Percentiles rank a stretch among this genome's conserved stretches.
phyloP scores from a whole-genome alignment of 2,888 invertebrate species.

The Hirtodrosophila alboralis region DNA sequence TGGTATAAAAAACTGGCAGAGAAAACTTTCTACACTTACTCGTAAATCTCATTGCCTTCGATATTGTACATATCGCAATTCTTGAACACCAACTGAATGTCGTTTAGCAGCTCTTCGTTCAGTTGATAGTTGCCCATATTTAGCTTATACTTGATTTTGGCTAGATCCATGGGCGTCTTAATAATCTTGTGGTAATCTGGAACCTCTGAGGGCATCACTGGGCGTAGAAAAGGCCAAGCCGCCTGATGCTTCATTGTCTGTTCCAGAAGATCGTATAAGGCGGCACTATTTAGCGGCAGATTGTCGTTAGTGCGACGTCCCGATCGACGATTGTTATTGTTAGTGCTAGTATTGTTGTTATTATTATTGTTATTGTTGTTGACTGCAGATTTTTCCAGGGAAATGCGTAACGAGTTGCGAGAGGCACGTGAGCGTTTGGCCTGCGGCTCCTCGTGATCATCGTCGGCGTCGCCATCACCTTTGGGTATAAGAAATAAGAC shows the following conservation, averaged over 20 bases:
- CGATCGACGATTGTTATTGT: constrained; percentile 78
- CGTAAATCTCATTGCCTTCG: constrained; percentile 91
- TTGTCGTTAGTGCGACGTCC: constrained; percentile 81
- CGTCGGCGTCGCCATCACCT: constrained; percentile 61
- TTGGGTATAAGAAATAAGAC: neutral
- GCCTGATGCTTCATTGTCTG: constrained; percentile 93
- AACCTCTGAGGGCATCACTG: constrained; percentile 92
- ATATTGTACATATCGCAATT: constrained; percentile 96
- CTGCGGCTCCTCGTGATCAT: constrained; percentile 67
- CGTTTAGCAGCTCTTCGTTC: constrained; percentile 90
- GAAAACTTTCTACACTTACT: constrained; percentile 86
- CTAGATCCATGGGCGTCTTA: constrained; percentile 96
- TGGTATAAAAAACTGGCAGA: too few relatives aligned
- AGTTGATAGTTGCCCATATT: constrained; percentile 90
- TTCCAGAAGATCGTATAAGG: constrained; percentile 89
- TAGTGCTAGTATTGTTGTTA: constrained; percentile 56
- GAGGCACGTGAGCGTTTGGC: constrained; percentile 72
- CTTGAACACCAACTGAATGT: constrained; percentile 92
- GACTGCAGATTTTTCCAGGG: constrained; percentile 67
- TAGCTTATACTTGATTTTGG: constrained; percentile 93
- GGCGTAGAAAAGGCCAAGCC: constrained; percentile 96
- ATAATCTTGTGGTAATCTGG: constrained; percentile 97
- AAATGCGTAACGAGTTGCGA: constrained; percentile 70
- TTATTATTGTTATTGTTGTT: constrained; percentile 50
- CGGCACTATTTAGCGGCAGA: constrained; percentile 87